Conservation (phyloP, 2,113 vertebrate species). For the Sterna hirundo region DNA sequence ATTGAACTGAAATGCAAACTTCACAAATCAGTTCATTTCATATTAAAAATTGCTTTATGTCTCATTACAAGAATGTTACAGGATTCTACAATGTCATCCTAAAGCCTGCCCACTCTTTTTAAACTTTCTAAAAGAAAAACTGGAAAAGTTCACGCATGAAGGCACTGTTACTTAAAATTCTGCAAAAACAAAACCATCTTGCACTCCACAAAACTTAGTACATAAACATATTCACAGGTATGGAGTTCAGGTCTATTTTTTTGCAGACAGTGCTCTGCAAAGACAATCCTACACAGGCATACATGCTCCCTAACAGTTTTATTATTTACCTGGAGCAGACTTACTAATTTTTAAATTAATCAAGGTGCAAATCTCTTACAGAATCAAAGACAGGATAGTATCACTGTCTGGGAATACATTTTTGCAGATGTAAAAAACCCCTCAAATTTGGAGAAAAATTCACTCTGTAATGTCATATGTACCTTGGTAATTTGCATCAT, state of each 20-base stretch:
- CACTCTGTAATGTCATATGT: neutral
- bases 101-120: neutral
- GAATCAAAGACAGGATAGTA: neutral
- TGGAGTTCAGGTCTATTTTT: neutral
- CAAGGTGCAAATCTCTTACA: neutral
- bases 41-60: conserved; percentile 21
- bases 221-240: neutral
- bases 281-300: neutral
- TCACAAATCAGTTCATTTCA: neutral
- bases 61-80: neutral
- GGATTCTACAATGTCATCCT: neutral
- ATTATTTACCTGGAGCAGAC: neutral
- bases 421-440: neutral
- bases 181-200: neutral
- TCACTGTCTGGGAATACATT: neutral
- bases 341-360: neutral
- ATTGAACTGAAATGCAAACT: neutral
- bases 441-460: neutral
- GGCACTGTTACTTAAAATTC: neutral
- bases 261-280: neutral
- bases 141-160: neutral
- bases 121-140: neutral
- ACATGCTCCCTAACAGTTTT: neutral
- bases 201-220: neutral
- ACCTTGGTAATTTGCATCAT: neutral